Base-by-base conservation (phyloP, 2,113 vertebrate genomes). In the Crotalus horridus region DNA sequence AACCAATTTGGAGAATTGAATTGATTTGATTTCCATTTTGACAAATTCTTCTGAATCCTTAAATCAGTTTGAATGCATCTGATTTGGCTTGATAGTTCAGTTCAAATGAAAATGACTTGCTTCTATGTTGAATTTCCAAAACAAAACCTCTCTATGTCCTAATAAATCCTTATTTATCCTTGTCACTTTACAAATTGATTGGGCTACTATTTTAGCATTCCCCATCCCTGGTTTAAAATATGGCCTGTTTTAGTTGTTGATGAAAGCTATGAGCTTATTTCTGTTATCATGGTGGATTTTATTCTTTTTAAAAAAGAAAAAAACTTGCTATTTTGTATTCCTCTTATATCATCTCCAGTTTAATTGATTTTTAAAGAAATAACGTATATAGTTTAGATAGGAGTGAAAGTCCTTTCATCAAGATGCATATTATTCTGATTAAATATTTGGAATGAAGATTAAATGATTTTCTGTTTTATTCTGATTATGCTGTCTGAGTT, bases 381-480 rank as follows among this genome's bases (percentile, higher is more conserved):
- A 91, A 95, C 92, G 69, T 21, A 39, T 3, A 26, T 85, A 94
- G 56, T 88, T 69, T 11, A 69, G 92, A 94, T 56, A 96, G 17
- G 3, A 93, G 1, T 89, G 39, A 59, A 89, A 93, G 39, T 92
- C 39, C 89, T 95, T 94, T 95, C n/a, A 91, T 87, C 56, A 94
- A 92, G 89, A 93, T n/a, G 90, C 17, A 51, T 29, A 88, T 95
- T 95, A 95, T 95, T 95, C 92, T 96, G 94, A 96, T 97, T 95
- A 96, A 96, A 94, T 94, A 91, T 92, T 92, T 96, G 74, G 95
- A 96, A 95, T 95, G 95, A 95, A 93, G 89, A 93, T 94, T 43
- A 89, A 96, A 56, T 95, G 93, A 94, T 95, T 91, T 90, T 59
- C 10, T 89, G 88, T 54, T 96, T 69, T 58, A 8, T 90, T 95